Evolutionary conservation across 2,797 vertebrate species (phyloP).

Genomic region (Arrhamphus sclerolepis): DNA sequence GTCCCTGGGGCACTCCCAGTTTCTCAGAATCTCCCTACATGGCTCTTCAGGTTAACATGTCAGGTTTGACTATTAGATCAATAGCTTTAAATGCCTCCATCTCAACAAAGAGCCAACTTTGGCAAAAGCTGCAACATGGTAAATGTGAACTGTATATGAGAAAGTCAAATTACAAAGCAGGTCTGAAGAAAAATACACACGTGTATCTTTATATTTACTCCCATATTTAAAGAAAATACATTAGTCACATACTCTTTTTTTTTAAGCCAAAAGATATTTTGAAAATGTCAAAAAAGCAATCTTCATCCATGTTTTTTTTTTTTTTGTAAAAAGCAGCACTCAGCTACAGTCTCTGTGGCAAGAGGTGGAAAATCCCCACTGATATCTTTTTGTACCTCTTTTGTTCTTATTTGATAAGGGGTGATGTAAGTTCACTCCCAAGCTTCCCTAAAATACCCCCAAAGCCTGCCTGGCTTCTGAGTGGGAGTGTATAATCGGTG

Average conservation of each 20-base stretch:
- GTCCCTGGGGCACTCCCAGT: slow-evolving; percentile 74
- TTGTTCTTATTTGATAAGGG: slow-evolving; percentile 74
- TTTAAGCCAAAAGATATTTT: slow-evolving; percentile 9
- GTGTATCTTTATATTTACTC: slow-evolving; percentile 13
- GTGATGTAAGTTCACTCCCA: slow-evolving; percentile 73
- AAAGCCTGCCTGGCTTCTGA: slow-evolving; percentile 73
- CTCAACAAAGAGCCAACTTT: slow-evolving; percentile 76
- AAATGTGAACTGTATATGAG: too few relatives aligned
- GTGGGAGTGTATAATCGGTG: slow-evolving; percentile 82
- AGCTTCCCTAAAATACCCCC: slow-evolving; percentile 76
- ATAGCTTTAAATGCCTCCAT: slow-evolving; percentile 84
- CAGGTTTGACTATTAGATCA: slow-evolving; percentile 81
- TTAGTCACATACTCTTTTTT: not conserved
- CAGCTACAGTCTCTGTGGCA: slow-evolving; percentile 31
- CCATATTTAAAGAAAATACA: not conserved
- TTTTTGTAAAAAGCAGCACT: slow-evolving; percentile 20
- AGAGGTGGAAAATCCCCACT: slow-evolving; percentile 57
- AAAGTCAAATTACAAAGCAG: too few relatives aligned
- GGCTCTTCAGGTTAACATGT: slow-evolving; percentile 80
- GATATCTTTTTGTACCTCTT: slow-evolving; percentile 68
- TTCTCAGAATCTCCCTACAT: slow-evolving; percentile 78
- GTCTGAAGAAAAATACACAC: too few relatives aligned
- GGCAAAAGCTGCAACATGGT: slow-evolving; percentile 68
- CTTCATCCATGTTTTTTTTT: slow-evolving; percentile 4
- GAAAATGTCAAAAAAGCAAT: slow-evolving; percentile 12